Base-by-base conservation (phyloP, 2,888 invertebrate genomes). In the Clunio marinus region DNA sequence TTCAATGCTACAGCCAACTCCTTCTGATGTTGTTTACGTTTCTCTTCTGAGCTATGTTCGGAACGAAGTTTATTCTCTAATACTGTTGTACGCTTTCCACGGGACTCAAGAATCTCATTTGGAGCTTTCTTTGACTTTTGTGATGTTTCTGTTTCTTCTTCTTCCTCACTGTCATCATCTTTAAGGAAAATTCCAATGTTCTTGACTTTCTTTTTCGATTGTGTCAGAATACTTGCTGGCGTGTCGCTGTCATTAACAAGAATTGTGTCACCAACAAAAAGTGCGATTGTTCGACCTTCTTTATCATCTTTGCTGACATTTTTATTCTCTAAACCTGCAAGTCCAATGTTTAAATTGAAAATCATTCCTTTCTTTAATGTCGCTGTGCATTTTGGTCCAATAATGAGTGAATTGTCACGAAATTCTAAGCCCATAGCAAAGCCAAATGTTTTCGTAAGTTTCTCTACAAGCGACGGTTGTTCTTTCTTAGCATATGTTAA, bases 381-480 rank as follows among this genome's bases (percentile, higher is more conserved):
- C 1, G 87, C 85, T 46, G 84, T 86, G 13, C 91, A 91, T 82
- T 97, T 99, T 1, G 93, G 91, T 0, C 92, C 92, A 74, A 99
- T 92, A 0, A 96, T 83, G 69, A 98, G 83, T 0, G 94, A 91
- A 73, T 92, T 92, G 78, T 99, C 99, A 69, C 97, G 87, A 77
- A 99, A 99, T 77, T 99, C 98, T 73, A 99, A 93, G 5, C 99
- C 99, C 88, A 93, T 98, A 0, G 88, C 95, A 81, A 99, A 99
- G 3, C 97, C 98, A 81, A 96, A 92, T 73, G 88, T 93, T 78
- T 96, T 98, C 0, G 96, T 96, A 68, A 99, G 82, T 77, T 91
- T 93, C 69, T 96, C 93, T 0, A 91, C 82, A 72, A 98, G 82
- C 70, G 85, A 84, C 0, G 96, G 89, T 75, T 92, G 91, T 72